A percentile compares a stretch with the other conserved stretches of the same genome.
Evolutionary conservation across 2,113 vertebrate genomes (phyloP).

Genomic region (Cinclus cinclus): DNA sequence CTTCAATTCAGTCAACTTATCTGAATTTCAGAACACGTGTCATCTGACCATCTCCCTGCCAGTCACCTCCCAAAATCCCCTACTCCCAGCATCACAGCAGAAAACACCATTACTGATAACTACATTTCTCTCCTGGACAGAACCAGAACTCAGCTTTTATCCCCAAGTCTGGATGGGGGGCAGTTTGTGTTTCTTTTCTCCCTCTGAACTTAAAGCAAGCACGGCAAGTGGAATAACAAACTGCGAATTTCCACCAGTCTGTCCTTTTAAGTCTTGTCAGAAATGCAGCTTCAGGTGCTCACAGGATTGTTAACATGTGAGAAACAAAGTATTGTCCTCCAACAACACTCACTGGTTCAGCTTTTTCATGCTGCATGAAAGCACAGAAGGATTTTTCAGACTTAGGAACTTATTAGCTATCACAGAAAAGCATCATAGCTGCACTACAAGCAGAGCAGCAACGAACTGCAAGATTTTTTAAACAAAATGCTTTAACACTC

Average conservation of each 20-base stretch:
- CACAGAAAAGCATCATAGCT: neutral
- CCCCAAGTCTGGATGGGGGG: too few species aligned
- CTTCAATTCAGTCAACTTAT: neutral
- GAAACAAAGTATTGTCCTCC: neutral
- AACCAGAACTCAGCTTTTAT: neutral
- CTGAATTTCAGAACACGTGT: neutral
- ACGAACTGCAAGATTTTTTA: neutral
- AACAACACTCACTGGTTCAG: neutral
- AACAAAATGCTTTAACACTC: neutral
- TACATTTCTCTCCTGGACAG: neutral
- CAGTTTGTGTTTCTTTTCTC: neutral
- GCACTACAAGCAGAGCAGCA: neutral
- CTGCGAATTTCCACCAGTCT: rapidly evolving
- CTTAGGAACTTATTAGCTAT: neutral
- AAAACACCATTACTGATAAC: neutral
- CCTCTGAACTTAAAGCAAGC: neutral
- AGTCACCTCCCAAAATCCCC: neutral
- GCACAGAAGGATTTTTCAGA: neutral
- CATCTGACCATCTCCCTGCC: neutral
- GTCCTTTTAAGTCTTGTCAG: neutral
- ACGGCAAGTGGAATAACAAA: neutral
- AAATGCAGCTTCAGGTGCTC: neutral
- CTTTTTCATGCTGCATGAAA: neutral
- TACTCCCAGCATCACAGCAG: neutral
- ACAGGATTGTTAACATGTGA: neutral